Conservation (phyloP, 2,888 invertebrate genomes). For the Acanthococcus lagerstroemiae region DNA sequence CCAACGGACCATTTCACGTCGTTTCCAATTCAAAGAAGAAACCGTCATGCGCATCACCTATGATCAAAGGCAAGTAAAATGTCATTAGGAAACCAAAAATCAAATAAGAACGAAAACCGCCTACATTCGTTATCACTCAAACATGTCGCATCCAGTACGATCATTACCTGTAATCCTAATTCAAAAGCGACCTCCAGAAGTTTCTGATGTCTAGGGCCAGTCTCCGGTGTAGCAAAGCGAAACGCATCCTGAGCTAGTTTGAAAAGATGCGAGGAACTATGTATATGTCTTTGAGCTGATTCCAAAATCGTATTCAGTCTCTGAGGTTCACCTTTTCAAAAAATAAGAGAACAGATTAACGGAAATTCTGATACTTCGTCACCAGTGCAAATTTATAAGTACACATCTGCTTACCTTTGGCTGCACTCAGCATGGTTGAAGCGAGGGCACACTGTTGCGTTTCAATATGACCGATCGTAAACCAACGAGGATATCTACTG, state of each 20-base stretch:
- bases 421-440: conserved; percentile 62
- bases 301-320: conserved; percentile 63
- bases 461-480: conserved; percentile 68
- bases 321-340: conserved; percentile 50
- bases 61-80: background rate
- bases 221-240: conserved; percentile 68
- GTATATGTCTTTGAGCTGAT: conserved; percentile 69
- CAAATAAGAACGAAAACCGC: no score
- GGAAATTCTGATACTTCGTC: background rate
- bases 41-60: conserved; percentile 73
- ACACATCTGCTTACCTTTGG: conserved; percentile 47
- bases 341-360: background rate
- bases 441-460: conserved; percentile 70
- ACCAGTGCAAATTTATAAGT: background rate
- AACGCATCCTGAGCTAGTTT: conserved; percentile 76
- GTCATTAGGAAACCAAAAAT: no score
- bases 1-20: conserved; percentile 83
- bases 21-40: conserved; percentile 67
- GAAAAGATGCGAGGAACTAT: conserved; percentile 73
- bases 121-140: background rate
- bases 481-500: conserved; percentile 61
- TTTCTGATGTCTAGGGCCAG: conserved; percentile 64
- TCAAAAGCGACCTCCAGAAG: conserved; percentile 71
- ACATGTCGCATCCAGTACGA: no score
- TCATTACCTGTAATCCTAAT: conserved; percentile 61